A percentile compares a stretch with the other conserved stretches of the same genome.
Evolutionary conservation across 2,113 vertebrate genomes (phyloP).

Genomic region (Tretioscincus oriximinensis): DNA sequence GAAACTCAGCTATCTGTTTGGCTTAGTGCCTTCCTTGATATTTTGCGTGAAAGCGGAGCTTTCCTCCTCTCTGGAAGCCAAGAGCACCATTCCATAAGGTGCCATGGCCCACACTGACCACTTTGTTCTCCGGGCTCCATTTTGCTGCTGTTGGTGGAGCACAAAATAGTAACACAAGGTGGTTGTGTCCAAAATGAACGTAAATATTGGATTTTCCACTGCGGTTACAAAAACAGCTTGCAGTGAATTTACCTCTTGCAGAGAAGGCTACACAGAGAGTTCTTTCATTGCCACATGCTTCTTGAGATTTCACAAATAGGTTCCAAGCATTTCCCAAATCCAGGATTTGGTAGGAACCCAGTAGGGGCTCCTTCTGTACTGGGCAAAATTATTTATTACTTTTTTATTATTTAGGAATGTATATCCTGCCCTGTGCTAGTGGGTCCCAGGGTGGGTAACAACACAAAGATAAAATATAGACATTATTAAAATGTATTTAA

Average conservation of each 20-base stretch:
- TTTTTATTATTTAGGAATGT: no score
- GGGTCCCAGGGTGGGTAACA: no score
- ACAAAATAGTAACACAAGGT: conserved; percentile 46
- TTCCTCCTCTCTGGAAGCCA: background rate
- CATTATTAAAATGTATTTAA: no score
- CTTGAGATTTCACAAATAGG: background rate
- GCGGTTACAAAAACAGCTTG: conserved; percentile 39
- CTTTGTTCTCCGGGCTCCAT: conserved; percentile 25
- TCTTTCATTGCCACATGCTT: conserved; percentile 53
- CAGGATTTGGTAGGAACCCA: background rate
- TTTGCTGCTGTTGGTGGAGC: background rate
- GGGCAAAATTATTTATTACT: no score
- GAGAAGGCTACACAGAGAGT: conserved; percentile 40
- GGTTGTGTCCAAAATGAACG: conserved; percentile 48
- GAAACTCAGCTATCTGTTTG: background rate
- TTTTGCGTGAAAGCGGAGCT: rapidly evolving
- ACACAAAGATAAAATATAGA: no score
- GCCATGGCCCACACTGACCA: background rate
- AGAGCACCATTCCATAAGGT: background rate
- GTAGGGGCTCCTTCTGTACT: background rate
- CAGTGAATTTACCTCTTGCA: conserved; percentile 39
- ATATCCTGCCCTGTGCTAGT: no score
- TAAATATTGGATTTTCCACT: conserved; percentile 67
- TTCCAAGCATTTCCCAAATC: background rate
- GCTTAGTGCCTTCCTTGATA: rapidly evolving